These are phyloP conservation scores for Lacerta bilineata DNA, from an alignment of 2,797 vertebrate species.

Conservation along the genomic window DNA sequence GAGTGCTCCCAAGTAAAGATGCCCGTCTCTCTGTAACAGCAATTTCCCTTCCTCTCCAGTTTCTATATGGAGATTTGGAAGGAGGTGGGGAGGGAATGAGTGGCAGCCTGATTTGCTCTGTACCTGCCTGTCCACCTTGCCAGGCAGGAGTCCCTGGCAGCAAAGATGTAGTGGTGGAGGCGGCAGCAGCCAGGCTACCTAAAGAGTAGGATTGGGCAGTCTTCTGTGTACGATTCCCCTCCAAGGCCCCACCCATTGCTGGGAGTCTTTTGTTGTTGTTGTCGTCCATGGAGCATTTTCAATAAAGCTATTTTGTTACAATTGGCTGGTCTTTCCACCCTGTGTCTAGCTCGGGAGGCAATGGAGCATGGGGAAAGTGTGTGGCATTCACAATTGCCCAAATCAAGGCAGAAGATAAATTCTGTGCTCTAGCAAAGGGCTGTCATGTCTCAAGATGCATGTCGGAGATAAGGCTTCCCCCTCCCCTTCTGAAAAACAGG, in stretches of 20 bases:
- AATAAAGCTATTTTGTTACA: slow-evolving; percentile 53
- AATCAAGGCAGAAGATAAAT: too few species aligned
- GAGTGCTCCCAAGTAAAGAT: background rate
- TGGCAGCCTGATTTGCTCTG: background rate
- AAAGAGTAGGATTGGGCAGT: background rate
- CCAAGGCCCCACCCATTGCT: background rate
- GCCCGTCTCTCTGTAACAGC: background rate
- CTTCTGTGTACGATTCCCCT: background rate
- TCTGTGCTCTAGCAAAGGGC: background rate
- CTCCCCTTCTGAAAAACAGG: background rate
- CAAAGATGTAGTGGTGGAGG: background rate
- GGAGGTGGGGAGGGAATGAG: too few species aligned
- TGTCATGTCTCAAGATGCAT: background rate
- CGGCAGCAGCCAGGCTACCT: background rate
- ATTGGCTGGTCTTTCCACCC: background rate
- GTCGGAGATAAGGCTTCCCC: too few species aligned
- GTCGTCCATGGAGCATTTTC: slow-evolving; percentile 15
- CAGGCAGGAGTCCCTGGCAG: background rate
- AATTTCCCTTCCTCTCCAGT: background rate
- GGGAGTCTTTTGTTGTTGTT: background rate
- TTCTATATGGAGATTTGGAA: too few species aligned
- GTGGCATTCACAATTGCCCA: background rate
- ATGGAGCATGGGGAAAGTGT: fast-evolving
- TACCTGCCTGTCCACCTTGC: too few species aligned
- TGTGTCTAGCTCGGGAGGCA: background rate